Evolutionary conservation across 2,113 vertebrate genomes (phyloP).

Genomic region (Picathartes gymnocephalus): DNA sequence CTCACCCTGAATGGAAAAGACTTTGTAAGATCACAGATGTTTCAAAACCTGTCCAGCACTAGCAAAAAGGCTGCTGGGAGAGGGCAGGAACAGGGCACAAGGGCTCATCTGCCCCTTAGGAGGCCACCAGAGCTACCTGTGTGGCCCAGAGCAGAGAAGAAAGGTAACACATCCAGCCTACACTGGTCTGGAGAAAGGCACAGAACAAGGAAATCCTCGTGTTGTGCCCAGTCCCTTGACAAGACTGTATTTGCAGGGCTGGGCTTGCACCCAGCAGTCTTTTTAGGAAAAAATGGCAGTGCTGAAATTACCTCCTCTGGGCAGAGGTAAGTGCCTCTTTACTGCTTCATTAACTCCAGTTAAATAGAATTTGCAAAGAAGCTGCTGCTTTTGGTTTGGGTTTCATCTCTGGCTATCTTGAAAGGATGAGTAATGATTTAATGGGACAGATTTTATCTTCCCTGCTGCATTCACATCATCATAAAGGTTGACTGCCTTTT

Average conservation of each 20-base stretch:
- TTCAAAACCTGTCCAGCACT: background rate
- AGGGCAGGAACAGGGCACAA: background rate
- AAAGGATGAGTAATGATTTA: conserved; percentile 42
- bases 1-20: background rate
- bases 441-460: conserved; percentile 30
- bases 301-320: background rate
- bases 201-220: background rate
- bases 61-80: background rate
- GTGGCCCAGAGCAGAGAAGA: background rate
- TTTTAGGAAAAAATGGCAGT: background rate
- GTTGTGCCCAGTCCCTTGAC: background rate
- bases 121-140: background rate
- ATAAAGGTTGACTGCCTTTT: background rate
- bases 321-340: background rate
- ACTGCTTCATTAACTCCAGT: conserved; percentile 5
- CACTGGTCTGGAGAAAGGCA: background rate
- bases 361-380: conserved; percentile 20
- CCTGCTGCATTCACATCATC: background rate
- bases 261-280: background rate
- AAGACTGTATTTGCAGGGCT: background rate
- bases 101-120: background rate
- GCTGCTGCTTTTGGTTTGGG: background rate
- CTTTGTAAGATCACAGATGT: background rate
- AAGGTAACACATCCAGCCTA: background rate
- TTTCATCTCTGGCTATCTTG: background rate